Conservation (phyloP, 1,140 invertebrate genomes). For the Drosophila equinoxialis region DNA sequence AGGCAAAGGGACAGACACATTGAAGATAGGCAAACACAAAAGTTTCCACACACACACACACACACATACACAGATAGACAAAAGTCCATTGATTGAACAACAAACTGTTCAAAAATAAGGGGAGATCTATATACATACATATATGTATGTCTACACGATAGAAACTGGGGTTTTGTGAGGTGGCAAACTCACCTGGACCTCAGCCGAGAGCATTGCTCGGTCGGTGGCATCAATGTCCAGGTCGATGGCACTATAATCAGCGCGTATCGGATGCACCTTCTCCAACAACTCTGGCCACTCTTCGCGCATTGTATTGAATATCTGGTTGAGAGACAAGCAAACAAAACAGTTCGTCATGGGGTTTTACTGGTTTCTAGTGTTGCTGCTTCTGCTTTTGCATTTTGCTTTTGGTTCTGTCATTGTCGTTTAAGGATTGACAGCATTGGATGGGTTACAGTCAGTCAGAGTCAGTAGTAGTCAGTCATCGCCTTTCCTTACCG, state of each 20-base stretch:
- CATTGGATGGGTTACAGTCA: conserved; percentile 5
- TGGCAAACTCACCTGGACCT: conserved; percentile 75
- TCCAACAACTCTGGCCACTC: conserved; percentile 86
- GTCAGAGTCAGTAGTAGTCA: conserved; percentile 19
- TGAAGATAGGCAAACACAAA: conserved; percentile 61
- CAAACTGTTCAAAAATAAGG: conserved; percentile 32
- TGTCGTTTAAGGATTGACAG: conserved; percentile 41
- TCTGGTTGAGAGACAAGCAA: conserved; percentile 83
- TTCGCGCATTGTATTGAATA: conserved; percentile 88
- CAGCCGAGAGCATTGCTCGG: conserved; percentile 75
- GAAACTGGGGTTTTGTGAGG: background rate
- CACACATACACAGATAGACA: conserved; percentile 28
- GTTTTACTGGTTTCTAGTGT: background rate
- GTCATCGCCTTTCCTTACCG: conserved; percentile 83
- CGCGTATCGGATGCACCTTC: conserved; percentile 91
- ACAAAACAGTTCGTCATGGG: conserved; percentile 4
- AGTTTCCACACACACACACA: conserved; percentile 41
- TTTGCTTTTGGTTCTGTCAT: conserved; percentile 32
- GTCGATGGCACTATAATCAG: conserved; percentile 92
- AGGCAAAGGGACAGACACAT: background rate
- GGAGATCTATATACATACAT: no score
- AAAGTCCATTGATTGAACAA: conserved; percentile 78
- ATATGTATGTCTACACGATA: background rate
- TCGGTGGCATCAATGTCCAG: conserved; percentile 87
- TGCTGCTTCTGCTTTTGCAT: conserved; percentile 2